phyloP scores from a whole-genome alignment of 1,140 invertebrate species.

The Psilanteris sp. region DNA sequence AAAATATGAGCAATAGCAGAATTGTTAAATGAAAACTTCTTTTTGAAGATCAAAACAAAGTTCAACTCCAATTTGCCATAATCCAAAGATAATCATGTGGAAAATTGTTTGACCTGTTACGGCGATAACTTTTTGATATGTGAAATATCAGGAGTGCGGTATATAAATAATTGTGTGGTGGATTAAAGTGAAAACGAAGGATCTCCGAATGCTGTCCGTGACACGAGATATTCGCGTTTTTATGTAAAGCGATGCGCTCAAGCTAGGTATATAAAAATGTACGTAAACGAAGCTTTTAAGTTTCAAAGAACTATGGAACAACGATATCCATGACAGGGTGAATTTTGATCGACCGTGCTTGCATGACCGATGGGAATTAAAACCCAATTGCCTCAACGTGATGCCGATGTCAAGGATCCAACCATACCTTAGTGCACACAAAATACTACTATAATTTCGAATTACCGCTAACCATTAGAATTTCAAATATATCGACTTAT shows the following conservation, averaged over 20 bases:
- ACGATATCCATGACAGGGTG: constrained; percentile 37
- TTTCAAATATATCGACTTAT: too few relatives aligned
- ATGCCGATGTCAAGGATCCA: constrained; percentile 34
- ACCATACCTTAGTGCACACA: background rate
- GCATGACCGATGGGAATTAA: constrained; percentile 52
- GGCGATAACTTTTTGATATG: constrained; percentile 16
- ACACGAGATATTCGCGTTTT: constrained; percentile 26
- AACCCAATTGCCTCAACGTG: constrained; percentile 36
- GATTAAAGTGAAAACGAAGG: constrained; percentile 10
- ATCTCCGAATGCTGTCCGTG: constrained; percentile 5
- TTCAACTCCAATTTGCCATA: background rate
- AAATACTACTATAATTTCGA: constrained; percentile 14
- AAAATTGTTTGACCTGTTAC: too few relatives aligned
- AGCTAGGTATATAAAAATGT: constrained; percentile 15
- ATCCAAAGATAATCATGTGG: constrained; percentile 1
- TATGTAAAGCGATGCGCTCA: constrained; percentile 31
- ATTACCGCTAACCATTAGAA: too few relatives aligned
- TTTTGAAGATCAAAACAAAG: too few relatives aligned
- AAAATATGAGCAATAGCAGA: too few relatives aligned
- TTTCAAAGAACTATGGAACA: constrained; percentile 50
- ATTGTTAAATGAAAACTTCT: too few relatives aligned
- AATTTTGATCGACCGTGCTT: constrained; percentile 56
- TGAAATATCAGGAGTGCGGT: constrained; percentile 10
- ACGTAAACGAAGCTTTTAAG: constrained; percentile 30
- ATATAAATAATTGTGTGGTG: constrained; percentile 26